Evolutionary conservation across 2,888 invertebrate genomes (phyloP), one percentile per base, ranked within the genome.

Genomic region (Orchestes rusci): DNA sequence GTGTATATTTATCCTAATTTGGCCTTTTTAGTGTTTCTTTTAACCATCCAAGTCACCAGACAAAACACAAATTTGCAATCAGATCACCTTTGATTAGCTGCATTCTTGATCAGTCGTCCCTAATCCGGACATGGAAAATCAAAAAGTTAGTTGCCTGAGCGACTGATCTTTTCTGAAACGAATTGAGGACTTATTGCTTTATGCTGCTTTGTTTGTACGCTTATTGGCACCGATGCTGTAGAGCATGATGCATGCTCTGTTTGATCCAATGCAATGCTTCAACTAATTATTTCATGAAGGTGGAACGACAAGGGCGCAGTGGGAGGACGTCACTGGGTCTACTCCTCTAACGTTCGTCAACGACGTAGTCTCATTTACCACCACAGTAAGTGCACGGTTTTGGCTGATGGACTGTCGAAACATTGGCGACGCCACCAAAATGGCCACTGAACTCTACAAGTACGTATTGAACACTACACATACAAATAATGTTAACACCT

Each of bases 291-390:
- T n/a, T n/a, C n/a, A n/a, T n/a, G n/a, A 44, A 80, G 86, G 96
- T 49, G 97, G 96, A 2, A 90, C 92, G 55, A 90, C 89, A 56
- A 86, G 93, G 53, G 96, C 99, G 3, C 87, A 95, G 58, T 99
- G 99, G 97, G 99, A 99, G 68, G 99, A 99, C 70, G 97, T 99
- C 7, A 99, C 97, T 0, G 96, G 96, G 18, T 95, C 95, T 32
- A 97, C 97, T 1, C 96, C 96, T 8, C 75, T 99, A 53, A 91
- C 94, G 4, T 88, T 97, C 71, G 88, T 94, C 52, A 94, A 92
- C 59, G 94, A 97, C 67, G 93, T 92, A 64, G 96, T 96, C 2
- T 94, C 95, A 17, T 99, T 99, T 71, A 99, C 97, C 7, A 99
- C 97, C 5, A 97, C 96, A 0, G 97, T 99, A 0, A 99, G 97